Percentiles rank a stretch among this genome's conserved stretches.
Conservation (phyloP, 2,888 invertebrate species). For the Xestia ashworthii region DNA sequence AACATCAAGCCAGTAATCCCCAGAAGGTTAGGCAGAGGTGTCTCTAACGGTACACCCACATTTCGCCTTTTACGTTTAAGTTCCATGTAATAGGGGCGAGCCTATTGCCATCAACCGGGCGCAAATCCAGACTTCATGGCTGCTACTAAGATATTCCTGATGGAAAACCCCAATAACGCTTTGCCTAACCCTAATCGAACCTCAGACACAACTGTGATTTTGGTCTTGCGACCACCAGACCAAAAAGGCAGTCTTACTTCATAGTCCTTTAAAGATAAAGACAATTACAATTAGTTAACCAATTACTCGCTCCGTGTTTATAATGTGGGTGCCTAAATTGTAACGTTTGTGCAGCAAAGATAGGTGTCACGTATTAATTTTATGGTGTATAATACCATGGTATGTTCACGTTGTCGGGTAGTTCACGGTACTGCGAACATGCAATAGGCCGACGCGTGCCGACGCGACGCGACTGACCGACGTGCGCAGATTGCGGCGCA, state of each 20-base stretch:
- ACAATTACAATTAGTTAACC: constrained; percentile 9
- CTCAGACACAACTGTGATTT: too few species aligned
- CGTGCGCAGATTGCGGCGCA: constrained; percentile 73
- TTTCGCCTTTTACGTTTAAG: too few species aligned
- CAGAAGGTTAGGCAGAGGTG: too few species aligned
- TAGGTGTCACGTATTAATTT: constrained; percentile 61
- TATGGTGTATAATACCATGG: constrained; percentile 52
- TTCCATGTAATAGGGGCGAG: too few species aligned
- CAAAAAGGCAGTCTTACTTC: constrained; percentile 14
- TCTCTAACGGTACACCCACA: too few species aligned
- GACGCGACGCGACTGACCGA: background rate
- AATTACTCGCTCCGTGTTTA: constrained; percentile 5
- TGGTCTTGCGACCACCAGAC: too few species aligned
- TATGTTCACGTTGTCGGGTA: constrained; percentile 57
- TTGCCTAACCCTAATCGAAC: too few species aligned
- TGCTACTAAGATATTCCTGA: too few species aligned
- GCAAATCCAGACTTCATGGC: too few species aligned
- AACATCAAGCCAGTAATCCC: too few species aligned
- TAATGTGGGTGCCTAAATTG: constrained; percentile 24
- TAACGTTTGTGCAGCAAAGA: constrained; percentile 33
- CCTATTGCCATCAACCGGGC: too few species aligned
- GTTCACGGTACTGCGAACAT: constrained; percentile 65
- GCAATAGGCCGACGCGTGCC: constrained; percentile 72
- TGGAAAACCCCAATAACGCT: too few species aligned
- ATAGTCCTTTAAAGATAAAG: constrained; percentile 22